Base-by-base conservation (phyloP, 2,888 invertebrate genomes). In the Eupsilia transversa region DNA sequence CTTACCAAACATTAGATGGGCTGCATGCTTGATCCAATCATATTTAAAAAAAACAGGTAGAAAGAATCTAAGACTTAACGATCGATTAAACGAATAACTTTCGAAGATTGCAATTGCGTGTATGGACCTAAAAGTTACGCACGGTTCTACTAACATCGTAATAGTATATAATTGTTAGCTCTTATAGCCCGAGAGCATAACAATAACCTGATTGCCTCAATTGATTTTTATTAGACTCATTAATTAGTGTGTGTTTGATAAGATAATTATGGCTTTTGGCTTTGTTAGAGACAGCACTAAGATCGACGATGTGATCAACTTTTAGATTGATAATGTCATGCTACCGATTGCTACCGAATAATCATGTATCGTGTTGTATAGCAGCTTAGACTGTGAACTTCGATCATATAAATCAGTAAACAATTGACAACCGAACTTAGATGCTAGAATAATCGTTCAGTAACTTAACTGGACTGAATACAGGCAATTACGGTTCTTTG, bases 121-220 rank as follows among this genome's bases (percentile, higher is more conserved):
- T 12, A 30, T 14, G 23, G 1, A 49, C n/a, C 17, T 54, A 63
- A 57, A 66, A 56, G 77, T 77, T 61, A 72, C 65, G 79, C 68
- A 79, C 71, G 71, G 27, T 54, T 60, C 56, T 59, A 46, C 23
- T 46, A 69, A 57, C 35, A 71, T 68, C 14, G 57, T 74, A 74
- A 74, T 74, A 69, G 35, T 66, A 63, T 14, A 43, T 60, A 65
- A 82, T 74, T 72, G 66, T 74, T 78, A 72, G 52, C 46, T 78
- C 65, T n/a, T n/a, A 72, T 33, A 35, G 61, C 20, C 60, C 12
- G 49, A 65, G 43, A 69, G 46, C n/a, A 61, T 49, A 69, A 71
- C 59, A 67, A 70, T 60, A 78, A 74, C 73, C 60, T 57, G 57
- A 54, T 70, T 64, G 14, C 57, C 3, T 38, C 43, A 59, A 67